Percentiles rank a stretch among this genome's conserved stretches.
phyloP scores from a whole-genome alignment of 1,140 invertebrate species.

The Neuroterus valhalla region DNA sequence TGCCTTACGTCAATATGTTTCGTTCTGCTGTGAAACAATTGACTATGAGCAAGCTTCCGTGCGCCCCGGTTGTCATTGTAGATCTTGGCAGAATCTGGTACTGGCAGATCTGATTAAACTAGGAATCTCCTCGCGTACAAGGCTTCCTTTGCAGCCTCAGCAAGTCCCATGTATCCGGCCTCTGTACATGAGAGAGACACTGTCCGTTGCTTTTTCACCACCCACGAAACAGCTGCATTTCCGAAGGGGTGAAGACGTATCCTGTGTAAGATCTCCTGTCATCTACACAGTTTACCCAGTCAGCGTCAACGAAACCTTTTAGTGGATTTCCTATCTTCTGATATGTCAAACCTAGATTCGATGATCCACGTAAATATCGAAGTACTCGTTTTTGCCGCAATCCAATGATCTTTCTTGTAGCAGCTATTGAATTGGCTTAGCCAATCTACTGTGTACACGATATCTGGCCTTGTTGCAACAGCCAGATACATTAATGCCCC shows the following conservation, averaged over 20 bases:
- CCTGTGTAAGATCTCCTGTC: constrained; percentile 51
- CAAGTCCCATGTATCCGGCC: neutral
- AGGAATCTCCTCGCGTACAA: neutral
- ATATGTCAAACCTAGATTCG: neutral
- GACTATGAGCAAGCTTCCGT: no score
- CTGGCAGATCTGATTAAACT: neutral
- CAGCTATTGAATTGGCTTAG: constrained; percentile 46
- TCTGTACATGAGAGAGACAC: neutral
- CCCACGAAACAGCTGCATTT: neutral
- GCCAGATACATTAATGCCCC: constrained; percentile 63
- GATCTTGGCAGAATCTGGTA: no score
- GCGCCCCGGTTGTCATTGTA: no score
- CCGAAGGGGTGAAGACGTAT: constrained; percentile 46
- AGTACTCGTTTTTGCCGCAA: constrained; percentile 51
- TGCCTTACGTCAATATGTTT: no score
- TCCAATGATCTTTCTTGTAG: constrained; percentile 49
- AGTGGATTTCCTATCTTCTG: neutral
- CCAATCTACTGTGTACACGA: constrained; percentile 56
- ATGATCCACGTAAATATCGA: constrained; percentile 50
- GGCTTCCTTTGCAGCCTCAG: neutral
- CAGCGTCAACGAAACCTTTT: constrained; percentile 52
- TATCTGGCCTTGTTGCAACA: constrained; percentile 62
- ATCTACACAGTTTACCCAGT: constrained; percentile 53
- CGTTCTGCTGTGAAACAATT: no score
- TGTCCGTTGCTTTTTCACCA: neutral